Percentiles rank a stretch among this genome's conserved stretches.
phyloP scores from a whole-genome alignment of 2,888 invertebrate genomes.

The Habroteleia sp. region DNA sequence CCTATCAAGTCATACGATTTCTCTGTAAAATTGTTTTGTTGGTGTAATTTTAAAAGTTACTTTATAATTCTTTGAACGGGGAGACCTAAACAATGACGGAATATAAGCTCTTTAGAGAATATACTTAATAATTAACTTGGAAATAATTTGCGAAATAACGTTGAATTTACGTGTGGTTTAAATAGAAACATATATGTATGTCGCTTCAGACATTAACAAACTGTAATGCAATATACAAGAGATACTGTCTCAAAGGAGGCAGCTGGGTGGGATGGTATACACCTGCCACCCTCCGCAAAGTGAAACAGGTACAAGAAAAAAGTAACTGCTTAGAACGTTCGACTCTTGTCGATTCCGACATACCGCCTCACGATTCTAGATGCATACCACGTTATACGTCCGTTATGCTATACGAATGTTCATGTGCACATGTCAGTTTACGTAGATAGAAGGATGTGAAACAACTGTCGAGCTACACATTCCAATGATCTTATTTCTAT shows the following conservation, averaged over 20 bases:
- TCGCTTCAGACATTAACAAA: conserved; percentile 44
- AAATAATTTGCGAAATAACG: conserved; percentile 48
- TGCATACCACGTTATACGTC: conserved; percentile 67
- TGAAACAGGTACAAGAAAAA: conserved; percentile 74
- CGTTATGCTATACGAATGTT: conserved; percentile 63
- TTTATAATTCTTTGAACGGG: too few species aligned
- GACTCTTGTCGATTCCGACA: conserved; percentile 66
- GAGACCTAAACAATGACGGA: too few species aligned
- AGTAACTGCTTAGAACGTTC: conserved; percentile 62
- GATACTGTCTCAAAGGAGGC: conserved; percentile 75
- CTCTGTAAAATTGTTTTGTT: too few species aligned
- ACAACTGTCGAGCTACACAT: conserved; percentile 66
- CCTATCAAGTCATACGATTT: too few species aligned
- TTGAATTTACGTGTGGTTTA: conserved; percentile 61
- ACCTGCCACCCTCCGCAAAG: conserved; percentile 77
- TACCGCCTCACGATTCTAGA: conserved; percentile 64
- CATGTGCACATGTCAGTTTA: conserved; percentile 64
- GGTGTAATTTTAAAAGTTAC: too few species aligned
- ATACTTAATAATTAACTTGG: conserved; percentile 6
- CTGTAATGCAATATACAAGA: conserved; percentile 67
- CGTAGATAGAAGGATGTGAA: conserved; percentile 63
- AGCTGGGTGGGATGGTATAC: conserved; percentile 77
- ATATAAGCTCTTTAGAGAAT: background rate
- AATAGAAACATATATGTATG: conserved; percentile 37
- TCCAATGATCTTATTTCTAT: conserved; percentile 55